Conservation (phyloP, 2,113 vertebrate species). For the Pelvicachromis taeniatus region DNA sequence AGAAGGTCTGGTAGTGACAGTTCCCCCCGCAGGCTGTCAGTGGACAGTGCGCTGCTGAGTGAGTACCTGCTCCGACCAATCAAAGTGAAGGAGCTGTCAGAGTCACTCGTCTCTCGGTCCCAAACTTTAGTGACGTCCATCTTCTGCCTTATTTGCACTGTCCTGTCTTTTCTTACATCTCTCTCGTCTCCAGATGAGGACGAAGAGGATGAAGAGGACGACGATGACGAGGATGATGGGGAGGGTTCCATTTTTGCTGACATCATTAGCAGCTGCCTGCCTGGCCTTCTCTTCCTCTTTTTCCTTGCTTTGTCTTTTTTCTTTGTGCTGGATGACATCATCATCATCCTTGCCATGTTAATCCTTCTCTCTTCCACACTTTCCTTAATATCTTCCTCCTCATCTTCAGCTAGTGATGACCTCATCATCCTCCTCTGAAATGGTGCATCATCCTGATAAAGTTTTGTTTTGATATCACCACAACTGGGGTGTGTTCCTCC, state of each 20-base stretch:
- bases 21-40: slow-evolving; percentile 30
- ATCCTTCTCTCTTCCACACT: not conserved
- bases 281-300: slow-evolving; percentile 14
- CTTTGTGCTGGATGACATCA: not conserved
- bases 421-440: slow-evolving; percentile 9
- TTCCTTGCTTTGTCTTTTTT: slow-evolving; percentile 23
- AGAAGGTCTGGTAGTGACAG: slow-evolving; percentile 34
- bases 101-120: slow-evolving; percentile 62
- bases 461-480: not conserved
- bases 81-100: slow-evolving; percentile 33
- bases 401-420: slow-evolving; percentile 19
- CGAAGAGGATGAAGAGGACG: slow-evolving; percentile 11
- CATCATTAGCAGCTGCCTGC: slow-evolving; percentile 38
- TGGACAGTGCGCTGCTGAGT: slow-evolving; percentile 39
- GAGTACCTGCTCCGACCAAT: slow-evolving; percentile 29
- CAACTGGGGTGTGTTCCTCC: not conserved
- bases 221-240: slow-evolving; percentile 18
- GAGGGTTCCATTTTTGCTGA: slow-evolving; percentile 40
- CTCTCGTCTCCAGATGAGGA: slow-evolving; percentile 68
- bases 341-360: not conserved
- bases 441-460: not conserved
- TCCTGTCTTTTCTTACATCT: slow-evolving; percentile 33
- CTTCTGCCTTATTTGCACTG: not conserved
- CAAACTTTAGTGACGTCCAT: slow-evolving; percentile 22
- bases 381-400: slow-evolving; percentile 8